phyloP scores from a whole-genome alignment of 2,113 vertebrate genomes.

The Sturnira hondurensis region DNA sequence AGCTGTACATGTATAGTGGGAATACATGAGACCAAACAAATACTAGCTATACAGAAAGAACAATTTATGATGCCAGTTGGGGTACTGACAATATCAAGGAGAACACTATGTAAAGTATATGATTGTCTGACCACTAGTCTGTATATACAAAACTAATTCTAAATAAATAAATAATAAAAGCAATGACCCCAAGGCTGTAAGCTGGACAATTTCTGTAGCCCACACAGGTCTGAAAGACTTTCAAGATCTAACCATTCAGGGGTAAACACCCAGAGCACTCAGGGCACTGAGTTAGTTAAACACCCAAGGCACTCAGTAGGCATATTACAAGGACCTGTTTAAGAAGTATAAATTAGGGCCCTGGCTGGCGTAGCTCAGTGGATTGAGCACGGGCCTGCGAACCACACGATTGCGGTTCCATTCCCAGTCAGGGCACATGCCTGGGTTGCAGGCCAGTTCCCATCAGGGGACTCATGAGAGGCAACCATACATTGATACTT shows the following conservation, averaged over 20 bases:
- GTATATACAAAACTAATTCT: background rate
- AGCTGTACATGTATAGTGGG: background rate
- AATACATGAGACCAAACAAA: background rate
- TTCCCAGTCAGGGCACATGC: too few species aligned
- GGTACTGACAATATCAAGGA: background rate
- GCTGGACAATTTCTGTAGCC: background rate
- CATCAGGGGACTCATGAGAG: too few species aligned
- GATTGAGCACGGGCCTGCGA: too few species aligned
- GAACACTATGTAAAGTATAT: background rate
- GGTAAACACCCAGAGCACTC: background rate
- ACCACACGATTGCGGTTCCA: too few species aligned
- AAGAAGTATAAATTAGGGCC: too few species aligned
- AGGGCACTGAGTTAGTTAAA: too few species aligned
- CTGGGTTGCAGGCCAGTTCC: too few species aligned
- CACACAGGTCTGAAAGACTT: background rate
- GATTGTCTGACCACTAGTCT: background rate
- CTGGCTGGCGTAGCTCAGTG: too few species aligned
- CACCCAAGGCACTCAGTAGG: background rate
- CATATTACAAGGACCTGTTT: background rate
- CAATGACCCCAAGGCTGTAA: background rate
- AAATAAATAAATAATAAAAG: background rate
- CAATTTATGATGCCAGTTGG: background rate
- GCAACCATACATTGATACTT: too few species aligned
- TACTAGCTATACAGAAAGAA: background rate
- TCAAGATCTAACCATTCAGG: background rate